Evolutionary conservation across 2,888 invertebrate species (phyloP), one percentile per base, ranked within the genome.

Genomic region (Beris morrisii): DNA sequence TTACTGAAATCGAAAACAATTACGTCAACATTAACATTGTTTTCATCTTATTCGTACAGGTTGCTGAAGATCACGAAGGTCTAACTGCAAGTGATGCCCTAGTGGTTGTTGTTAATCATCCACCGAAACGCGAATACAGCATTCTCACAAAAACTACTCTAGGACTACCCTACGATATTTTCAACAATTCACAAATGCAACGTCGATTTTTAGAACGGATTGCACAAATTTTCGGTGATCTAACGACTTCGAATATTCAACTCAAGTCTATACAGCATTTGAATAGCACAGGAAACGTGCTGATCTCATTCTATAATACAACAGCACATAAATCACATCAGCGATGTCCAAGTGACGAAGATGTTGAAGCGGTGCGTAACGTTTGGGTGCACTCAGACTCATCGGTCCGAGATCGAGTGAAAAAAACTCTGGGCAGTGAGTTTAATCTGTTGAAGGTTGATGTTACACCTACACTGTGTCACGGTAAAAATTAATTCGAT

Each of bases 91-190:
- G 87, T 67, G 95, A 95, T 79, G 91, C 90, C 66, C 81, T 91
- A 12, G 87, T 89, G 67, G 91, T 93, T 3, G 87, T 88, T 66
- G 92, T 92, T 0, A 85, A 85, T 69, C 84, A 85, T 65, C 85
- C 88, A 0, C 85, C 86, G 0, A 83, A 85, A 54, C 84, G 85
- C 67, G 83, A 85, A 0, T 92, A 88, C 65, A 89, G 87, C 22
- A 88, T 92, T 0, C 90, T 92, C 76, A 93, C 94, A 80, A 89
- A 89, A 71, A 89, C 93, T 84, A 89, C 87, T 0, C 81, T 95
- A 75, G 88, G 89, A 71, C 85, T 87, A 55, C 84, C 87, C 0
- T 87, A 87, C 76, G 86, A 88, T 7, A 84, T 85, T 44, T 89
- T 93, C 70, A 84, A 84, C 0, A 86, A 87, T 74, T 89, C 88